phyloP scores from a whole-genome alignment of 2,113 vertebrate genomes.

The Columba janthina region DNA sequence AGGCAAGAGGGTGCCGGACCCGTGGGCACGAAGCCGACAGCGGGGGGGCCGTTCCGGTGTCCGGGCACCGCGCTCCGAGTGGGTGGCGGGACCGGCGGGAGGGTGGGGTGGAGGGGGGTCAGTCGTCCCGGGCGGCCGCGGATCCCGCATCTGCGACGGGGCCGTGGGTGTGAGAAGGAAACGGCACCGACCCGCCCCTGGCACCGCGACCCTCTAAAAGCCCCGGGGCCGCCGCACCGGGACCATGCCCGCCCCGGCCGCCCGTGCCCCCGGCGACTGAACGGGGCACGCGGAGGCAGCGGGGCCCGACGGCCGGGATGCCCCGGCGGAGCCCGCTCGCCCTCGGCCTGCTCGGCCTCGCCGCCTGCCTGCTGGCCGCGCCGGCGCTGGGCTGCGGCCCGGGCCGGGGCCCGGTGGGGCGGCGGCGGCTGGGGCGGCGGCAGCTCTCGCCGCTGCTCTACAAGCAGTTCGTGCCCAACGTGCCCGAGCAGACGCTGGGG shows the following conservation, averaged over 20 bases:
- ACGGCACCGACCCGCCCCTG: constrained; percentile 9
- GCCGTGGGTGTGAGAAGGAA: constrained; percentile 27
- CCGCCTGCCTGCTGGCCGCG: constrained; percentile 69
- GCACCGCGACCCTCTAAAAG: constrained; percentile 10
- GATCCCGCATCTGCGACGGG: not conserved
- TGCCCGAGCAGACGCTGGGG: constrained; percentile 79
- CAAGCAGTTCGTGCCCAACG: constrained; percentile 79
- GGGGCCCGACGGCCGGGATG: constrained; percentile 53
- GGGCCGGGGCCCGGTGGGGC: constrained; percentile 78
- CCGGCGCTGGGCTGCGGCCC: constrained; percentile 88
- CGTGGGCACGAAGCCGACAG: not conserved
- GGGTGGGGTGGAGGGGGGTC: not conserved
- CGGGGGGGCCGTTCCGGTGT: not conserved
- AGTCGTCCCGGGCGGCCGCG: not conserved
- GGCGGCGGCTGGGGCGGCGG: constrained; percentile 69
- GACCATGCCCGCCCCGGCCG: not conserved
- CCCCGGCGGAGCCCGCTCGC: constrained; percentile 75
- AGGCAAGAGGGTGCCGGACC: not conserved
- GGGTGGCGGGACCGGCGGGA: not conserved
- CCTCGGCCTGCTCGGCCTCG: constrained; percentile 74
- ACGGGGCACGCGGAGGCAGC: constrained; percentile 21
- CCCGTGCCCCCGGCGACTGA: not conserved
- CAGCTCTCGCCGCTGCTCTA: constrained; percentile 77
- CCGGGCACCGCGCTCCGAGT: not conserved
- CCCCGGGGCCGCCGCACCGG: not conserved